These are phyloP conservation scores for Meteorus sp. DNA, from an alignment of 1,140 invertebrate genomes.

Conservation along the genomic window DNA sequence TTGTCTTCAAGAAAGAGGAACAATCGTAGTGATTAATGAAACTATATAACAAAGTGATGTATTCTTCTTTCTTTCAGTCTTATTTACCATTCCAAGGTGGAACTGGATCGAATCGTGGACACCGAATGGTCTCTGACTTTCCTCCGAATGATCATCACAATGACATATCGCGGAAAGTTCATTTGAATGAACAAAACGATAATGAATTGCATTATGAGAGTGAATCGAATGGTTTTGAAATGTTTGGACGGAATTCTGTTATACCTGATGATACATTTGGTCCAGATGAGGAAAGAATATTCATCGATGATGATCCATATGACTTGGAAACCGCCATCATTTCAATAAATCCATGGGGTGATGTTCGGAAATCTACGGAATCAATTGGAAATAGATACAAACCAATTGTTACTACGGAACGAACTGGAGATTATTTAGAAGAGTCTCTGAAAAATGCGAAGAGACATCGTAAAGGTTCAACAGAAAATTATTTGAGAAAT, in stretches of 20 bases:
- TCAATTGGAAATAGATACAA: background rate
- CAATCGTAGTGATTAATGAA: too few relatives aligned
- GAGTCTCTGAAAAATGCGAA: slow-evolving; percentile 40
- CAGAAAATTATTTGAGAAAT: slow-evolving; percentile 26
- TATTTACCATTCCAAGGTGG: slow-evolving; percentile 56
- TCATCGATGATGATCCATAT: slow-evolving; percentile 53
- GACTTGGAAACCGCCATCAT: slow-evolving; percentile 42
- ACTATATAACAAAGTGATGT: too few relatives aligned
- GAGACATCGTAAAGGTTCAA: slow-evolving; percentile 29
- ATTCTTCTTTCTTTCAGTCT: slow-evolving; percentile 47
- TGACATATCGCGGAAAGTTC: slow-evolving; percentile 3
- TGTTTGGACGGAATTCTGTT: slow-evolving; percentile 41
- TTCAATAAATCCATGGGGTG: slow-evolving; percentile 31
- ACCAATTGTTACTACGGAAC: background rate
- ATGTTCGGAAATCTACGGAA: slow-evolving; percentile 6
- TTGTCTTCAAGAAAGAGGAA: too few relatives aligned
- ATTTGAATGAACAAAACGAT: slow-evolving; percentile 30
- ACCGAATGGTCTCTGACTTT: slow-evolving; percentile 34
- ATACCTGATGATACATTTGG: slow-evolving; percentile 52
- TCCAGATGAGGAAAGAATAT: slow-evolving; percentile 53
- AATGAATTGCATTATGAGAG: slow-evolving; percentile 38
- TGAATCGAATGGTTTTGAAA: slow-evolving; percentile 38
- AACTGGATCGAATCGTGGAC: slow-evolving; percentile 30
- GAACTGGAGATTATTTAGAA: slow-evolving; percentile 34
- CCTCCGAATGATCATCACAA: slow-evolving; percentile 24